Percentiles rank a stretch among this genome's conserved stretches.
Conservation (phyloP, 1,140 invertebrate species). For the Cardiocondyla obscurior region DNA sequence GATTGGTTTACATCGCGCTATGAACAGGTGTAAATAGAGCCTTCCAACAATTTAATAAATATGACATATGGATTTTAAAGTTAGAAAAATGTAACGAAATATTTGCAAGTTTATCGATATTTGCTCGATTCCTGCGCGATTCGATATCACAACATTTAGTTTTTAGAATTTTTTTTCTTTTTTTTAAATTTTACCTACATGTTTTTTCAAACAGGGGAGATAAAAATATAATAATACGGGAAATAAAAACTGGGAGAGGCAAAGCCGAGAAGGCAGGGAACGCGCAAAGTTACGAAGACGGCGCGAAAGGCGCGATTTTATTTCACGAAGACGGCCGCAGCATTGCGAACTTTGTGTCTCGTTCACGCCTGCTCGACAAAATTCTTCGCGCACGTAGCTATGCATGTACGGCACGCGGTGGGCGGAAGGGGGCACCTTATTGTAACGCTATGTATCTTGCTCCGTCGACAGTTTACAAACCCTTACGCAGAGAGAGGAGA, state of each 20-base stretch:
- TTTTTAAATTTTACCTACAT: background rate
- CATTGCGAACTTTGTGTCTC: conserved; percentile 56
- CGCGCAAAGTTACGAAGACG: conserved; percentile 27
- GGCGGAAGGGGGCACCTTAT: conserved; percentile 5
- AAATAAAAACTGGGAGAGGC: background rate
- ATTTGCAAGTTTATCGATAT: background rate
- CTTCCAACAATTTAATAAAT: background rate
- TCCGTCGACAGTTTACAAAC: conserved; percentile 53
- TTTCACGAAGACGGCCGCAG: conserved; percentile 39
- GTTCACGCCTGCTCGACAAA: conserved; percentile 48
- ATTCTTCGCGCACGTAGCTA: conserved; percentile 30
- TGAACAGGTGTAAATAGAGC: background rate
- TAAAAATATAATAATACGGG: conserved; percentile 1
- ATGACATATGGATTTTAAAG: background rate
- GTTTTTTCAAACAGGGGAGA: background rate
- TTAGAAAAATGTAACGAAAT: background rate
- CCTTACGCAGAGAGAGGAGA: conserved; percentile 9
- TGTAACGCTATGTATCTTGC: conserved; percentile 49
- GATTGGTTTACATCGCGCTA: background rate
- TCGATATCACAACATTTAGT: background rate
- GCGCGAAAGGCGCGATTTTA: conserved; percentile 50
- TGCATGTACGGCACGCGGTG: conserved; percentile 13
- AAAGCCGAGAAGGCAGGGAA: background rate
- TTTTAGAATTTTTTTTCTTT: background rate
- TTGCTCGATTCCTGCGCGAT: background rate